Conservation (phyloP, 2,888 invertebrate genomes). For the Latrodectus hesperus region DNA sequence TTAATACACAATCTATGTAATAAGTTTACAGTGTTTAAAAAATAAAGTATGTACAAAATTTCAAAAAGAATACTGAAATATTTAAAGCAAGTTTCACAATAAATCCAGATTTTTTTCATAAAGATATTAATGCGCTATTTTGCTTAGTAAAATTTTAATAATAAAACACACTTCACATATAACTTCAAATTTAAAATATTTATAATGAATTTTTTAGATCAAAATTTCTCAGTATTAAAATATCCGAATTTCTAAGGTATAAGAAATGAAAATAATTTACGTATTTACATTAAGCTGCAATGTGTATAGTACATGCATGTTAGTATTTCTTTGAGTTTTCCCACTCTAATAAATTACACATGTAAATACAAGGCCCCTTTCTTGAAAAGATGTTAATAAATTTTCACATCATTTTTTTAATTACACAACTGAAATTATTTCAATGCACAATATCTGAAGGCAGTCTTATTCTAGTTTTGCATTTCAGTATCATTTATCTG, state of each 20-base stretch:
- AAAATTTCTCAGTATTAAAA: conserved; percentile 3
- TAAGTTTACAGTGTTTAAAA: background rate
- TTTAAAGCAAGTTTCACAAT: background rate
- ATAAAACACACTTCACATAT: too few relatives aligned
- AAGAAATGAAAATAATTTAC: background rate
- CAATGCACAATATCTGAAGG: too few relatives aligned
- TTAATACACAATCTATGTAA: background rate
- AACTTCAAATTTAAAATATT: background rate
- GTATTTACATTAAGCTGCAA: background rate
- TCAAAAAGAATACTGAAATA: background rate
- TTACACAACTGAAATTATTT: too few relatives aligned
- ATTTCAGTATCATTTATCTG: too few relatives aligned
- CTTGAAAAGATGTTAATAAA: conserved; percentile 1
- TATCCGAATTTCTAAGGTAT: background rate
- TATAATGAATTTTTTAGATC: background rate
- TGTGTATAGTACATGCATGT: background rate
- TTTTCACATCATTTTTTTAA: background rate
- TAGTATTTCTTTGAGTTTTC: background rate
- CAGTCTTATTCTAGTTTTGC: too few relatives aligned
- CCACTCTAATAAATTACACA: background rate
- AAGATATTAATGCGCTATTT: too few relatives aligned
- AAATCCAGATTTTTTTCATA: background rate
- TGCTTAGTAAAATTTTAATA: too few relatives aligned
- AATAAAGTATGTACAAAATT: background rate
- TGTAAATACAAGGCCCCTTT: background rate